A percentile compares a stretch with the other conserved stretches of the same genome.
Evolutionary conservation across 2,888 invertebrate genomes (phyloP).

Genomic region (Blastobasis lacticolella): DNA sequence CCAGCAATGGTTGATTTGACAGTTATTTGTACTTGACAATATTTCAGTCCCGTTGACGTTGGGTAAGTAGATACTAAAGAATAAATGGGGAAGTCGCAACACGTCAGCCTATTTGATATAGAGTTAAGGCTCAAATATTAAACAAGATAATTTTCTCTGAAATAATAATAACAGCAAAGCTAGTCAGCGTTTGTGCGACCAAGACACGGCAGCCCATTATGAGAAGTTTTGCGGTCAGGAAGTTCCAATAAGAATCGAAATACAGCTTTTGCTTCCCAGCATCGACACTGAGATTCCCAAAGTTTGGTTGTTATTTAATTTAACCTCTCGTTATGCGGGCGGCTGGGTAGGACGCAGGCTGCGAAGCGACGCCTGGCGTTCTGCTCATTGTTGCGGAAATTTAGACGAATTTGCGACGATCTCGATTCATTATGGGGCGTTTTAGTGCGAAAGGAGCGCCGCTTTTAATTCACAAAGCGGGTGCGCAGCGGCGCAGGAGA

Average conservation of each 20-base stretch:
- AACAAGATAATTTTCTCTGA: no score
- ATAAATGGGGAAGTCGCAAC: no score
- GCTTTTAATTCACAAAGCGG: conserved; percentile 63
- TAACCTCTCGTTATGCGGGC: conserved; percentile 61
- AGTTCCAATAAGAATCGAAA: conserved; percentile 51
- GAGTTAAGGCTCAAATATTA: no score
- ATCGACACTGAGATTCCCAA: conserved; percentile 34
- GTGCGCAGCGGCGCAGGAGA: conserved; percentile 38
- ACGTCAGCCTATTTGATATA: no score
- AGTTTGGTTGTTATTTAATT: conserved; percentile 68
- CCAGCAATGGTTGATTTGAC: no score
- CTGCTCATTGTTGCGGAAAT: conserved; percentile 60
- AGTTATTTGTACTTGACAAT: no score
- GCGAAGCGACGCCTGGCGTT: conserved; percentile 47
- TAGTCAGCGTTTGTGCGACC: no score
- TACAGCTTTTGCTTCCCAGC: conserved; percentile 25
- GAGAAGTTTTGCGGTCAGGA: conserved; percentile 46
- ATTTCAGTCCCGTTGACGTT: no score
- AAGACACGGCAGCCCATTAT: no score
- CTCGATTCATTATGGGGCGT: conserved; percentile 62
- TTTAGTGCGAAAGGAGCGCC: conserved; percentile 54
- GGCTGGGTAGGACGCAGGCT: conserved; percentile 45
- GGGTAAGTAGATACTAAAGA: no score
- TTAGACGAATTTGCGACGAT: conserved; percentile 65
- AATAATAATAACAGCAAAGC: no score